Base-by-base conservation (phyloP, 1,140 invertebrate species). In the Zaprionus tsacasi region DNA sequence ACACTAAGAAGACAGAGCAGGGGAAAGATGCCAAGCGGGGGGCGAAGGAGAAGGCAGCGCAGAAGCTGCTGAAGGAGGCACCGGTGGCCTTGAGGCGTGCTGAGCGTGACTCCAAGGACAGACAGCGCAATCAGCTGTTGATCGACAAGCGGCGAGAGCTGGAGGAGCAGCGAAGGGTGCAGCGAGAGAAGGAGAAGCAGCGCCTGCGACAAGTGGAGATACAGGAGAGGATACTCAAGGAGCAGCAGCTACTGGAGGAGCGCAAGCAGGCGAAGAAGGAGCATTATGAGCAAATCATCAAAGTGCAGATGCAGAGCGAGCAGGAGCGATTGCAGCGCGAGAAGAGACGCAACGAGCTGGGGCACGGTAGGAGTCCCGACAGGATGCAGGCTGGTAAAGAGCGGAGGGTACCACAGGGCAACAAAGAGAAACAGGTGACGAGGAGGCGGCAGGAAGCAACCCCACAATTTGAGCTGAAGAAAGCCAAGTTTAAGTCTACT, bases 261-360 rank as follows among this genome's bases (percentile, higher is more conserved):
- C 59, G 52, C 3, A 5, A 6, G 6, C 10, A 11, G 4, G 56
- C 25, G 30, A 27, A 55, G 13, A 45, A 25, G 10, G 75, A 69
- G 0, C 43, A 13, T 7, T 45, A 33, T 11, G 33, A 64, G 8
- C 54, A 36, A 1, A 10, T 64, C n/a, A 30, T 30, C 7, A 52
- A 36, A 11, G 75, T 78, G 6, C 54, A 74, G 13, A 55, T 59
- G 8, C 45, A 48, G 13, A 54, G 75, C 1, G 59, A 74, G n/a
- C 43, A 70, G 15, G 75, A 78, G 64, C 59, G 71, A 3, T 3
- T 8, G n/a, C 15, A 36, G 2, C 55, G 60, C 4, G 58, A 64
- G 33, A 43, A 7, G 1, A 30, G 59, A 3, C 56, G 57, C 12
- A 7, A 0, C 12, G 36, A 64, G 15, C 43, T 40, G 6, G n/a